Conservation (phyloP, 2,113 vertebrate species). For the Cavia porcellus region DNA sequence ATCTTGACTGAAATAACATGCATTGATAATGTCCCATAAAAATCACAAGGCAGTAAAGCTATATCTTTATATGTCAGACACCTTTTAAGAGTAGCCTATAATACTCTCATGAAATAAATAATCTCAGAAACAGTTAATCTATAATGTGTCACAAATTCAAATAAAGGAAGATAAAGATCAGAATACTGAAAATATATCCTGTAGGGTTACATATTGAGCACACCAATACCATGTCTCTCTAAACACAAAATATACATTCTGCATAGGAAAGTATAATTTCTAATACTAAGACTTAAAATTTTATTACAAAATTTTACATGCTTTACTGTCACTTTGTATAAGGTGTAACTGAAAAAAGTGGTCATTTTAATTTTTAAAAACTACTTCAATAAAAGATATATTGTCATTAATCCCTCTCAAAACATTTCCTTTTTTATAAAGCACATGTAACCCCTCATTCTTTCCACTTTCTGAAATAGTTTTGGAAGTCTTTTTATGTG, state of each 20-base stretch:
- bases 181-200: not conserved
- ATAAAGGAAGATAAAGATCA: conserved; percentile 1
- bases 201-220: not conserved
- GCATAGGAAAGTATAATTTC: not conserved
- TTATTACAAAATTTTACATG: conserved; percentile 1
- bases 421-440: not conserved
- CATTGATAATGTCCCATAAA: conserved; percentile 49
- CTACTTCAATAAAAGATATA: not conserved
- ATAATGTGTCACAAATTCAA: not conserved
- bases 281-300: not conserved
- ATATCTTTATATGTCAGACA: conserved; percentile 33
- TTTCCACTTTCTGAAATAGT: not conserved
- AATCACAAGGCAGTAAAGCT: not conserved
- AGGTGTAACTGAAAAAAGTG: not conserved
- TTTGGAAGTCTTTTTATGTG: not conserved
- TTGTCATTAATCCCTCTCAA: not conserved
- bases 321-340: not conserved
- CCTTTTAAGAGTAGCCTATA: conserved; percentile 16
- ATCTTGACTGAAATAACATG: not conserved
- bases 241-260: not conserved
- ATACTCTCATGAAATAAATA: not conserved
- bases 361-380: not conserved
- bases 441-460: not conserved
- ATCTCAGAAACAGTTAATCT: conserved; percentile 21
- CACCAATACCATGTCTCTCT: not conserved